phyloP scores from a whole-genome alignment of 2,888 invertebrate genomes.

The Nipponacmea schrenckii region DNA sequence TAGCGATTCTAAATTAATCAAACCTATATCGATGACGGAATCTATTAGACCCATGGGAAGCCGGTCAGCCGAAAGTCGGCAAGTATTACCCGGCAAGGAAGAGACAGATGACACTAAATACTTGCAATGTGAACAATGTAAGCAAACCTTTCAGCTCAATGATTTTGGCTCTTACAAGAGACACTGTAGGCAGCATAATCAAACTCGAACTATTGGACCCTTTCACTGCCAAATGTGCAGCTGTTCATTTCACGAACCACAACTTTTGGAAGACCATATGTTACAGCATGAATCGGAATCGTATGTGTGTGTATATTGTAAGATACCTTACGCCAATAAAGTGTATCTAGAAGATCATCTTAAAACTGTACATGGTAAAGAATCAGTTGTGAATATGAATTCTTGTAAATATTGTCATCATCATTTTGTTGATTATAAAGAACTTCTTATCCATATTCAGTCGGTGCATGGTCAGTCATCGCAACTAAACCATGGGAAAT shows the following conservation, averaged over 20 bases:
- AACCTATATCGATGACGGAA: background rate
- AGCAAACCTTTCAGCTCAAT: conserved; percentile 58
- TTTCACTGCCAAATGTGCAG: conserved; percentile 48
- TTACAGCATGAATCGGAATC: conserved; percentile 24
- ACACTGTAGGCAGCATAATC: conserved; percentile 56
- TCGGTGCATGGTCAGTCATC: conserved; percentile 22
- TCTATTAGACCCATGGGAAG: background rate
- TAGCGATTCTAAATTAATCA: conserved; percentile 8
- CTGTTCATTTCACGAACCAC: conserved; percentile 42
- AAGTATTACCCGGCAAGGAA: conserved; percentile 8
- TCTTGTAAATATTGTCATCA: background rate
- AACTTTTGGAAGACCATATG: conserved; percentile 39
- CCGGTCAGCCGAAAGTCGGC: conserved; percentile 12
- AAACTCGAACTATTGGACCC: conserved; percentile 38
- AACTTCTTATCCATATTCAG: conserved; percentile 25
- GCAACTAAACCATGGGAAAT: background rate
- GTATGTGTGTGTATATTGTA: conserved; percentile 34
- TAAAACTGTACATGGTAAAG: conserved; percentile 17
- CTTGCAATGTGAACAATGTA: conserved; percentile 57
- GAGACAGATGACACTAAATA: conserved; percentile 43
- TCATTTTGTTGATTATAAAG: conserved; percentile 7
- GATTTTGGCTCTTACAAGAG: conserved; percentile 63
- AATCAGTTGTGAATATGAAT: conserved; percentile 3
- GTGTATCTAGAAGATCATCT: conserved; percentile 27
- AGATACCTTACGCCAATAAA: conserved; percentile 24